Base-by-base conservation (phyloP, 1,140 invertebrate species). In the Physella acuta region DNA sequence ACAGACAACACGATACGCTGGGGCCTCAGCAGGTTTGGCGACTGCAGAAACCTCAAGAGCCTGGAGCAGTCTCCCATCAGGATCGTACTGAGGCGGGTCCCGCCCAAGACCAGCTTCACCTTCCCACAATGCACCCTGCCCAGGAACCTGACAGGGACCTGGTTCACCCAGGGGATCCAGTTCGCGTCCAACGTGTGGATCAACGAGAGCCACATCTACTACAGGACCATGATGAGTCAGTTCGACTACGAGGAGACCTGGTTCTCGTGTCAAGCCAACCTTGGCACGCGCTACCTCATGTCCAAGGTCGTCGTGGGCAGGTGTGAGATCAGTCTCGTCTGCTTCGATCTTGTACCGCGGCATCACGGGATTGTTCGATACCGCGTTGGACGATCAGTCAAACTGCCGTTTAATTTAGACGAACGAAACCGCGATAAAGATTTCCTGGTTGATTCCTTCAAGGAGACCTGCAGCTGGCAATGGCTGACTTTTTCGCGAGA, bases 321-420 rank as follows among this genome's bases (percentile, higher is more conserved):
- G 28, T 68, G 95, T 85, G 95, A 98, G 87, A 95, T 97, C 79
- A 95, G 98, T 89, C 98, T 93, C 78, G 90, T 97, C 16, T 98
- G 96, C 79, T 97, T 96, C 78, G 94, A 98, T 81, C 96, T 99
- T 84, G 90, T 98, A 14, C 93, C 94, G 0, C 89, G 93, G 71
- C 95, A 98, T 87, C 95, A 98, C 77, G 98, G 97, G 82, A 89
- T 99, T 71, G 97, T 98, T 71, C 88, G 93, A 76, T 98, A 93
- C 83, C 89, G 95, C 72, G 92, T 92, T 85, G 94, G 95, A 64
- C 36, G 30, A 2, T 51, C 66, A 16, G 5, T n/a, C 3, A 68
- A 51, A 36, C 33, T 60, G 26, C 36, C 55, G 3, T 44, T 49
- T 49, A 20, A 33, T 20, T 1, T 31, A 20, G 56, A 60, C 1